phyloP scores from a whole-genome alignment of 2,888 invertebrate genomes.

The Emesis russula region DNA sequence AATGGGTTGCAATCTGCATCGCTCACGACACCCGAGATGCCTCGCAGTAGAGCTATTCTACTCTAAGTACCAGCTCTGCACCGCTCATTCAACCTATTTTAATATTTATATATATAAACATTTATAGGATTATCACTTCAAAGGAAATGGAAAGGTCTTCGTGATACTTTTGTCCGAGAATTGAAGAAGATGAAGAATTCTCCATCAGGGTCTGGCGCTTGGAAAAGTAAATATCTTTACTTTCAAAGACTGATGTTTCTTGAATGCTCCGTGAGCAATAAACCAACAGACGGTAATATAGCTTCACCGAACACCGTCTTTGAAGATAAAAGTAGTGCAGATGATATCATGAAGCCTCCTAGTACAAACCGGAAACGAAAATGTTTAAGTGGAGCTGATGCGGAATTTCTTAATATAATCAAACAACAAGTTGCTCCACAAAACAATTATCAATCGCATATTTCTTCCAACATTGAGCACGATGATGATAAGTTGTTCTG shows the following conservation, averaged over 20 bases:
- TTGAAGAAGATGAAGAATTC: conserved; percentile 54
- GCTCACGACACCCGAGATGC: too few species aligned
- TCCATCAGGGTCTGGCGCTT: conserved; percentile 64
- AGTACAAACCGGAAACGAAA: conserved; percentile 30
- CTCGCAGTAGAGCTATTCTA: too few species aligned
- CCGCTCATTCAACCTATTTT: too few species aligned
- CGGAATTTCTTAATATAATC: conserved; percentile 66
- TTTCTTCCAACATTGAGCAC: conserved; percentile 36
- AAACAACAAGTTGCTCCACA: conserved; percentile 64
- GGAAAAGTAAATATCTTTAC: conserved; percentile 46
- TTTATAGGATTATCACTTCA: conserved; percentile 60
- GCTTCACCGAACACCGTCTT: conserved; percentile 10
- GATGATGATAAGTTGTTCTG: conserved; percentile 54
- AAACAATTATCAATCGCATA: background rate
- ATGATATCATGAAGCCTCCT: background rate
- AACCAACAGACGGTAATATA: too few species aligned
- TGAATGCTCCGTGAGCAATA: conserved; percentile 18
- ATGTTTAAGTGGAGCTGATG: conserved; percentile 59
- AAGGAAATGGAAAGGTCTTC: conserved; percentile 71
- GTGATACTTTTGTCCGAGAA: conserved; percentile 71
- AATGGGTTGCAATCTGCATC: too few species aligned
- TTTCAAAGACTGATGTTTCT: conserved; percentile 67
- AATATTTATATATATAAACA: background rate
- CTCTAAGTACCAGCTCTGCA: too few species aligned
- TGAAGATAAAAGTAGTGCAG: too few species aligned